These are phyloP conservation scores for Piprites chloris DNA, from an alignment of 2,113 vertebrate genomes.

Conservation along the genomic window DNA sequence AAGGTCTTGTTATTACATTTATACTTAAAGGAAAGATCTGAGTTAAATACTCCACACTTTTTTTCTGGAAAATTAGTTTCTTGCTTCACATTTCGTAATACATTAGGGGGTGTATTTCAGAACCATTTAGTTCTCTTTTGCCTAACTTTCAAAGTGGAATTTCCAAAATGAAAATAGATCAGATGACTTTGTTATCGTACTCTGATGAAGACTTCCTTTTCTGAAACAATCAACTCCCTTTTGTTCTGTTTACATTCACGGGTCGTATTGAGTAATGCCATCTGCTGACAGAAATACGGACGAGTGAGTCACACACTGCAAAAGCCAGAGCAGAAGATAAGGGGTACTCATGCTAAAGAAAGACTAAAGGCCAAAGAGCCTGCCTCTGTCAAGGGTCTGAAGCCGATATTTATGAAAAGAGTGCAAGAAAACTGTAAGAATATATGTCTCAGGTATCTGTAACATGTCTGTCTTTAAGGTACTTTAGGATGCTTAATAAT, in stretches of 20 bases:
- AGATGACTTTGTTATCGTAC: background rate
- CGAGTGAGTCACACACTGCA: background rate
- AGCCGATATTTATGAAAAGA: background rate
- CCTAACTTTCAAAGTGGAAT: background rate
- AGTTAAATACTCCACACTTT: background rate
- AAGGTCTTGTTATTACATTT: background rate
- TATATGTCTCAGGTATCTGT: background rate
- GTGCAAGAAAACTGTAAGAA: background rate
- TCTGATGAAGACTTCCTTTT: background rate
- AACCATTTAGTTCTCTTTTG: background rate
- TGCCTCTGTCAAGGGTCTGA: background rate
- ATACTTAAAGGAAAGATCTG: background rate
- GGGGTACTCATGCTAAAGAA: background rate
- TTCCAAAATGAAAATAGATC: background rate
- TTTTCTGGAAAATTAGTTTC: background rate
- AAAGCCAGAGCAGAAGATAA: background rate
- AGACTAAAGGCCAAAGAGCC: background rate
- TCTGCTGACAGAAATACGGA: conserved; percentile 13
- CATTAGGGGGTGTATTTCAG: background rate
- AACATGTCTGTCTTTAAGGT: background rate
- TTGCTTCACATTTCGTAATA: background rate
- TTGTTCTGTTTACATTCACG: background rate
- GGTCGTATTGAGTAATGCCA: background rate
- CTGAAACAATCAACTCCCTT: background rate
- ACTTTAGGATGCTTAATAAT: background rate